Evolutionary conservation across 2,888 invertebrate genomes (phyloP).

Genomic region (Tiliacea aurago): DNA sequence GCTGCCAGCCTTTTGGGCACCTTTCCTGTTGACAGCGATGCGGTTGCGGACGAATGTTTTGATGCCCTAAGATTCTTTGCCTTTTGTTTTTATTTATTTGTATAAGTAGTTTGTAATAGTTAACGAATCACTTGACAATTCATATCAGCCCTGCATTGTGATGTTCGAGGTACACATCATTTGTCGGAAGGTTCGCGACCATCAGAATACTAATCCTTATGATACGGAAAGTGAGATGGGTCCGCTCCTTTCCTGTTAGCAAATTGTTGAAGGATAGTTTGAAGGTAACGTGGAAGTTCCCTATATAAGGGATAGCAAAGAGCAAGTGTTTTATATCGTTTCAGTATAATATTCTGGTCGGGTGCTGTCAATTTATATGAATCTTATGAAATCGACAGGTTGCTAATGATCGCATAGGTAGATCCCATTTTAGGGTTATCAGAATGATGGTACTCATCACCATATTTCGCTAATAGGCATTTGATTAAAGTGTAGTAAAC

Average conservation of each 20-base stretch:
- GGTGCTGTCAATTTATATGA: too few species aligned
- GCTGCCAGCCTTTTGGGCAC: too few species aligned
- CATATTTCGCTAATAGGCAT: neutral
- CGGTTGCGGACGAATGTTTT: too few species aligned
- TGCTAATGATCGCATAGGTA: too few species aligned
- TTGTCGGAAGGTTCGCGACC: slow-evolving; percentile 18
- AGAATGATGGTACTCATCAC: neutral
- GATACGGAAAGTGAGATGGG: slow-evolving; percentile 10
- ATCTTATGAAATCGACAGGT: too few species aligned
- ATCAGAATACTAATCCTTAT: slow-evolving; percentile 42
- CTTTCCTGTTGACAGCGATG: too few species aligned
- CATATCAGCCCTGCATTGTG: slow-evolving; percentile 7
- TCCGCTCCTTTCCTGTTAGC: slow-evolving; percentile 47
- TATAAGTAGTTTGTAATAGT: too few species aligned
- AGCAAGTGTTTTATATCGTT: neutral
- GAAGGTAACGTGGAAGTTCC: slow-evolving; percentile 29
- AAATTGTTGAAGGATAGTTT: slow-evolving; percentile 28
- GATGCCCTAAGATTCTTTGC: too few species aligned
- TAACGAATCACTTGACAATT: neutral
- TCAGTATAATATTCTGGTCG: neutral
- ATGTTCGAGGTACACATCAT: slow-evolving; percentile 6
- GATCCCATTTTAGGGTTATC: neutral
- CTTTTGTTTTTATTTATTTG: too few species aligned
- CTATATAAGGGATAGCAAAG: neutral
- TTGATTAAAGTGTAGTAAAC: neutral